These are phyloP conservation scores for Progne subis DNA, from an alignment of 2,113 vertebrate genomes.

Conservation along the genomic window DNA sequence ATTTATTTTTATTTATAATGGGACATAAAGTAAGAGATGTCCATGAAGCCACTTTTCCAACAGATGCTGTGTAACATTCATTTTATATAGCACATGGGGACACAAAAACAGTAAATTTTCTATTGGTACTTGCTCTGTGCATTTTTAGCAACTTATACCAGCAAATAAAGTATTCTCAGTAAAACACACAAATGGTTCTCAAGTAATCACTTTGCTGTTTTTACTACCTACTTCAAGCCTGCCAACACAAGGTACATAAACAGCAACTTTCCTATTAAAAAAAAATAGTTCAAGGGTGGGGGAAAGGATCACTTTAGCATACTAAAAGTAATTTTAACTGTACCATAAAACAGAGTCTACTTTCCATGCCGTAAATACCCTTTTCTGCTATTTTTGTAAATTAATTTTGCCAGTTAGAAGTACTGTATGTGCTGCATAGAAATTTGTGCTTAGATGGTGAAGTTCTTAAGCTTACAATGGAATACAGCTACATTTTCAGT, in stretches of 20 bases:
- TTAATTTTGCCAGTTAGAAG: conserved; percentile 81
- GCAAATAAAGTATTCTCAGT: conserved; percentile 86
- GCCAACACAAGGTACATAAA: conserved; percentile 75
- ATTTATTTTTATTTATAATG: conserved; percentile 87
- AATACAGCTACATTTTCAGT: conserved; percentile 82
- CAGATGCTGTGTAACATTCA: conserved; percentile 81
- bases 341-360: conserved; percentile 75
- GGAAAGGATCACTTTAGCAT: conserved; percentile 64
- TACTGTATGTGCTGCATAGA: conserved; percentile 80
- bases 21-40: conserved; percentile 82
- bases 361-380: conserved; percentile 80
- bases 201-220: conserved; percentile 84
- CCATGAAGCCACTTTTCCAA: conserved; percentile 84
- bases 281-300: conserved; percentile 54
- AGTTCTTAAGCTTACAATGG: conserved; percentile 81
- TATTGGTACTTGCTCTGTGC: conserved; percentile 85
- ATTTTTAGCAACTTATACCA: conserved; percentile 87
- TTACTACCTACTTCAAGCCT: conserved; percentile 80
- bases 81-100: conserved; percentile 84
- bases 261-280: conserved; percentile 70
- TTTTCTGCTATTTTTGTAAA: conserved; percentile 82
- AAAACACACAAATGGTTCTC: conserved; percentile 80
- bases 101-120: conserved; percentile 80
- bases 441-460: conserved; percentile 82
- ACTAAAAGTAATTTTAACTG: conserved; percentile 75